Evolutionary conservation across 2,113 vertebrate species (phyloP), one percentile per base, ranked within the genome.

Genomic region (Indicator indicator): DNA sequence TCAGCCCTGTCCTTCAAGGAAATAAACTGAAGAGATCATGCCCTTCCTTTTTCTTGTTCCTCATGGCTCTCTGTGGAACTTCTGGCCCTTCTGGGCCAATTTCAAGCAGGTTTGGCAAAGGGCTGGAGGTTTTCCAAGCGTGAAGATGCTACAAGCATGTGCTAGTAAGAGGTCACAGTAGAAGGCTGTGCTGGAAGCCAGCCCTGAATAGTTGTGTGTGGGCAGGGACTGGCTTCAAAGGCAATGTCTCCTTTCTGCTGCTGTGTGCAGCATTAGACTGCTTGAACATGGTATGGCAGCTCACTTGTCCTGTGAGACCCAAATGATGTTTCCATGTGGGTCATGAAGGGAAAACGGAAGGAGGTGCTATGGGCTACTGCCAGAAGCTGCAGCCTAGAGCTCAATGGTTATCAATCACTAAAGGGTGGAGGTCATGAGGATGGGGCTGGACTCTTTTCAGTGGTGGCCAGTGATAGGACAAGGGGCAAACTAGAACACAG

Each of bases 191-290:
- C 70, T 91, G 85, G 62, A 89, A 80, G 24, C 33, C 46, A 46
- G 38, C 58, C 21, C 44, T 55, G 55, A 38, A 7, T 1, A 5
- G 20, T 36, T 27, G 55, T 32, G 40, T 24, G 21, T 11, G 38
- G 30, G 76, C 21, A 82, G 11, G 3, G 1, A 3, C 2, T 4
- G 56, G 30, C 68, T 70, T 19, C 52, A 44, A 44, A 36, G 63
- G 11, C 1, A 2, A 33, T 4, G 17, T 60, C 19, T 18, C 48
- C 36, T 72, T 71, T 40, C 42, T 76, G 71, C 42, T 83, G 16
- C 68, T 60, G 26, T 24, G 42, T 21, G n/a, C 30, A 64, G 30
- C 1, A 1, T 64, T 27, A 15, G 0, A 3, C 32, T 2, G 0
- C 56, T 62, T 42, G 72, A 38, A 60, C 32, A 8, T 0, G 1